Base-by-base conservation (phyloP, 2,888 invertebrate genomes). In the Gastrophysa polygoni region DNA sequence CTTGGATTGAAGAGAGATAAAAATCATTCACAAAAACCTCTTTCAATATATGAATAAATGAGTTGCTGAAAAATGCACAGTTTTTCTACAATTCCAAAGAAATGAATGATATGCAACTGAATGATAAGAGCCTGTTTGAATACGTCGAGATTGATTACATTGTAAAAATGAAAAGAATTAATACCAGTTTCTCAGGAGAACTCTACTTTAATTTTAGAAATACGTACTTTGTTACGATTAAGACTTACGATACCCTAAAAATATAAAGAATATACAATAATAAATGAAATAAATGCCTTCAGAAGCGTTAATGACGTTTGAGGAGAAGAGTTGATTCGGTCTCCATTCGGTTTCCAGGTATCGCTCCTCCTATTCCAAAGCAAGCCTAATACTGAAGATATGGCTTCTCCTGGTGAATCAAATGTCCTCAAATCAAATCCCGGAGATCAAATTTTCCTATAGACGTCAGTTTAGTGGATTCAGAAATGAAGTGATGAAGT, bases 11-110 rank as follows among this genome's bases (percentile, higher is more conserved):
- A 20, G n/a, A 34, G 29, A 50, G 50, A 50, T 50, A 18, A 51
- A 32, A 51, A 34, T 51, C 4, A 34, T 51, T 34, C 51, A 34
- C 34, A 51, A 51, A 32, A 51, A 51, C 32, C 51, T 32, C 34
- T 7, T 32, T 51, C 18, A 32, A 34, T 34, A 51, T 18, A 8
- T 34, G 32, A 51, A 51, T 34, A 17, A 11, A 1, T 51, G 34
- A 18, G 51, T 51, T n/a, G 10, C 4, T 44, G 18, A 20, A 34
- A 51, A 51, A 51, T 6, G n/a, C 1, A 10, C 34, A 18, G 10
- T 18, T 51, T 20, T 34, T 51, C 18, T 34, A 51, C 8, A 18
- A 32, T 51, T 51, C 4, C 34, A 34, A 51, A 34, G 44, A 32
- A 34, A 34, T 17, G 7, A 32, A 17, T 20, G 7, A 6, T 14